phyloP scores from a whole-genome alignment of 2,113 vertebrate genomes.

The Cyprichromis sp. region DNA sequence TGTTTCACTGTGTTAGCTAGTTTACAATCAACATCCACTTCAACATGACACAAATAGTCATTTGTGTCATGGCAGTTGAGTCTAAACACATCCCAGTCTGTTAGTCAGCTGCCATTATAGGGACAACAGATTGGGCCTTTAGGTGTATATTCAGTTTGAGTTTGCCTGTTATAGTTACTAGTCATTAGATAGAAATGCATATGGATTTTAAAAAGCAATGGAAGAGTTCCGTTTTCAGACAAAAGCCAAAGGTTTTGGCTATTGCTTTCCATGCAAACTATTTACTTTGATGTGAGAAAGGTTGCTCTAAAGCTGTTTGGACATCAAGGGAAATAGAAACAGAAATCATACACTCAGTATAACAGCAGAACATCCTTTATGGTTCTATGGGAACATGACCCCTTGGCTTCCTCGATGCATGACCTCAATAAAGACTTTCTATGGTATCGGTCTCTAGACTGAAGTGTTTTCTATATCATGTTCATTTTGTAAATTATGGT shows the following conservation, averaged over 20 bases:
- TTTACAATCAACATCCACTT: neutral
- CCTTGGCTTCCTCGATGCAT: neutral
- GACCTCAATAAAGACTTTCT: neutral
- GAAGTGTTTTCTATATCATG: neutral
- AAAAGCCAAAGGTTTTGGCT: neutral
- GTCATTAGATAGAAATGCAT: neutral
- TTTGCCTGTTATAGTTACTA: neutral
- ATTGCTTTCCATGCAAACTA: neutral
- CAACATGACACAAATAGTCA: neutral
- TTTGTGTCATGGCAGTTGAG: neutral
- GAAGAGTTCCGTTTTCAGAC: neutral
- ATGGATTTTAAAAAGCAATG: neutral
- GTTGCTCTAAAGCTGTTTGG: neutral
- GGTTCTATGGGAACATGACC: neutral
- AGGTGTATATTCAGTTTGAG: neutral
- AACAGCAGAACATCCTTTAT: neutral
- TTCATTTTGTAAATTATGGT: neutral
- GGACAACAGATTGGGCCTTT: neutral
- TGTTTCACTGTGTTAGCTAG: neutral
- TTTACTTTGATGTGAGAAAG: neutral
- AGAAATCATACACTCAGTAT: neutral
- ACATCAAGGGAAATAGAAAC: neutral
- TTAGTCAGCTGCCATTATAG: neutral
- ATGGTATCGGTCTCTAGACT: neutral
- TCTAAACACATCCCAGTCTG: neutral